phyloP scores from a whole-genome alignment of 2,888 invertebrate genomes.

The Dasysyrphus albostriatus region DNA sequence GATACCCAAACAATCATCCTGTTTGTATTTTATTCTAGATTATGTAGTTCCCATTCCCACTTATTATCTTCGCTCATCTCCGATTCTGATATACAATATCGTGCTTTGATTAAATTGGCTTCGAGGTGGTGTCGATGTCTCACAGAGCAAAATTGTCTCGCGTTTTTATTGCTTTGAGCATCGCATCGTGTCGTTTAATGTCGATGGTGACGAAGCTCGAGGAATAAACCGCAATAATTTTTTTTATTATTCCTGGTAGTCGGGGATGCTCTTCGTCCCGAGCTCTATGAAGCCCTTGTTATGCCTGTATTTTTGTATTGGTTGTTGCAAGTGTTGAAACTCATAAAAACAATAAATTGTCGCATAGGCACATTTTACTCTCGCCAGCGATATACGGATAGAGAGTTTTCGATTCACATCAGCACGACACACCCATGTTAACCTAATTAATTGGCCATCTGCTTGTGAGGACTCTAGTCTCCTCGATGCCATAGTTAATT shows the following conservation, averaged over 20 bases:
- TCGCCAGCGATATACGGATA: conserved; percentile 2
- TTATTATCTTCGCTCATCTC: conserved; percentile 33
- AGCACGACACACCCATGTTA: conserved; percentile 68
- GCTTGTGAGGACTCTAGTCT: conserved; percentile 53
- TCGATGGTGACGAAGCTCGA: conserved; percentile 33
- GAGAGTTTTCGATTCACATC: conserved; percentile 18
- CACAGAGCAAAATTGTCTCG: conserved; percentile 33
- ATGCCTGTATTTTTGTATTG: conserved; percentile 29
- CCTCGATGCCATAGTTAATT: conserved; percentile 67
- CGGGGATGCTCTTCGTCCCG: conserved; percentile 20
- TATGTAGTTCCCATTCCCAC: not conserved
- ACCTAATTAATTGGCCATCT: conserved; percentile 76
- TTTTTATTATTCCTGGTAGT: conserved; percentile 59
- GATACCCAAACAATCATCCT: conserved; percentile 44
- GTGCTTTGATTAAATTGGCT: conserved; percentile 54
- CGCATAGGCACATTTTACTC: conserved; percentile 48
- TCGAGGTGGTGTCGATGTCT: conserved; percentile 34
- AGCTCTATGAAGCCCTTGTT: conserved; percentile 27
- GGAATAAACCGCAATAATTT: conserved; percentile 42
- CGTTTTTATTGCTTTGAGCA: conserved; percentile 25
- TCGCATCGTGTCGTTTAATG: not conserved
- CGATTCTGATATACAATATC: conserved; percentile 51
- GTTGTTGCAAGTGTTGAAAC: conserved; percentile 44
- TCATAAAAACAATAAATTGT: conserved; percentile 65
- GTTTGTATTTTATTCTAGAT: conserved; percentile 49